A percentile compares a stretch with the other conserved stretches of the same genome.
Evolutionary conservation across 1,140 invertebrate species (phyloP).

Genomic region (Apis florea): DNA sequence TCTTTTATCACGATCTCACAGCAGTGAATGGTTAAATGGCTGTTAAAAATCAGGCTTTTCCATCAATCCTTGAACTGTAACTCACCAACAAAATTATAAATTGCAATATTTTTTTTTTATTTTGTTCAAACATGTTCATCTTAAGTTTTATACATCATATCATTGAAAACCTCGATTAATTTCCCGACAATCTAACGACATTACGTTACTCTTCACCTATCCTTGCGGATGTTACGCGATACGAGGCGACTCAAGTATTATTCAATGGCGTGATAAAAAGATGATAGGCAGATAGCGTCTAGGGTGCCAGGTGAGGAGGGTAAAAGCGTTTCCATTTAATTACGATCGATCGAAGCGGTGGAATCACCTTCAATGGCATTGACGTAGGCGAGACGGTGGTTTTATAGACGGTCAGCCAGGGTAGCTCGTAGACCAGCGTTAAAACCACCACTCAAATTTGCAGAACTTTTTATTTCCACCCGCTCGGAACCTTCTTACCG

Average conservation of each 20-base stretch:
- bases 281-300: slow-evolving; percentile 24
- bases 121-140: no score
- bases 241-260: slow-evolving; percentile 47
- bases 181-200: background rate
- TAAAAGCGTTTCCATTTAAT: slow-evolving; percentile 66
- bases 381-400: slow-evolving; percentile 35
- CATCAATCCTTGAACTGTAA: no score
- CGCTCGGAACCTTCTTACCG: slow-evolving; percentile 12
- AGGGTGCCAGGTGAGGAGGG: slow-evolving; percentile 14
- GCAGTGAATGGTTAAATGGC: no score
- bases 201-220: no score
- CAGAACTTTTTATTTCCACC: slow-evolving; percentile 56
- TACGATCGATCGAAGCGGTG: slow-evolving; percentile 58
- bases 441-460: slow-evolving; percentile 68
- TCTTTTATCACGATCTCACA: no score
- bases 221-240: slow-evolving; percentile 5
- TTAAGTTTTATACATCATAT: no score
- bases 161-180: no score
- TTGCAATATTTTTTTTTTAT: no score
- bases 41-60: no score
- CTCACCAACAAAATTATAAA: no score
- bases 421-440: slow-evolving; percentile 51
- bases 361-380: slow-evolving; percentile 54
- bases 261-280: slow-evolving; percentile 49
- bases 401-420: slow-evolving; percentile 61